Base-by-base conservation (phyloP, 2,113 vertebrate species). In the Calidris pugnax region DNA sequence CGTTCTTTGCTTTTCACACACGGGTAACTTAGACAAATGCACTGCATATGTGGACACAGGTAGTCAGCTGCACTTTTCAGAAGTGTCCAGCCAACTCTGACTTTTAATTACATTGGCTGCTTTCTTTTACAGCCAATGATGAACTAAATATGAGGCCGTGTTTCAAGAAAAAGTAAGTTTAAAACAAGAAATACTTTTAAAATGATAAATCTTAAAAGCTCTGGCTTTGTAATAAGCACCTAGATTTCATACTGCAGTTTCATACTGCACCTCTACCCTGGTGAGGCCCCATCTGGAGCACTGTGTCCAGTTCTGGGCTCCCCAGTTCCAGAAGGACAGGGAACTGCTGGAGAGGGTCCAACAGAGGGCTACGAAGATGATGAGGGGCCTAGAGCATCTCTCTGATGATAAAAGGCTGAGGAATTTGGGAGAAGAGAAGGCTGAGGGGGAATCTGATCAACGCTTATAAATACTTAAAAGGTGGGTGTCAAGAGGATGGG, bases 1-100 rank as follows among this genome's bases (percentile, higher is more conserved):
- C 32, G 0, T 93, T 74, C 85, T 90, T 77, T 86, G 95, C 87
- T 93, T 93, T 96, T 95, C 95, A 95, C 93, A 96, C 94, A 69
- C 93, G 72, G 72, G 59, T 91, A 95, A 87, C 91, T 91, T 2
- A 73, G 93, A 95, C 93, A 97, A 96, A 95, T 95, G 95, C 74
- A 74, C 92, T 67, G 93, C 95, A 96, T 95, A 95, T 94, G 95
- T 96, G 79, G 87, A 85, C 95, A 97, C 95, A 96, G 96, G 95
- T 96, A 97, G 93, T 96, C 95, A 95, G 82, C 95, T 97, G 95
- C 87, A 96, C 87, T 94, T 76, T 55, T 71, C 96, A 90, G 68
- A 91, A 93, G 78, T 86, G 87, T 91, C 95, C 85, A 86, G 93
- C 85, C 95, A 94, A 19, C 63, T 41, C 91, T 91, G 87, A 96